phyloP scores from a whole-genome alignment of 1,140 invertebrate species.

The Cyclargus thomasi region DNA sequence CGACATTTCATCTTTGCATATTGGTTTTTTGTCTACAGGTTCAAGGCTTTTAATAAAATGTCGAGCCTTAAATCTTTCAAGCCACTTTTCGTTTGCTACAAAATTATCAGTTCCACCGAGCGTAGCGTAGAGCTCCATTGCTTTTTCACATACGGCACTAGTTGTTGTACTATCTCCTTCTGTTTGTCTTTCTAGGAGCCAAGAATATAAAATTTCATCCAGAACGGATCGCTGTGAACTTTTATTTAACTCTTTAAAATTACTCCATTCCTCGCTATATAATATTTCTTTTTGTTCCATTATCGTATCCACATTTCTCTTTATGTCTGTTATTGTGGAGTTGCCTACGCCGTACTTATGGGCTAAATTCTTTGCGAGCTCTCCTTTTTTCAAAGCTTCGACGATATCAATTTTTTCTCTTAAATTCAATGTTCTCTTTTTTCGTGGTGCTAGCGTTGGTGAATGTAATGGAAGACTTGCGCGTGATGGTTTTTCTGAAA shows the following conservation, averaged over 20 bases:
- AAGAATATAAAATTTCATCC: neutral
- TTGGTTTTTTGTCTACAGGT: neutral
- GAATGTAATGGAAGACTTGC: too few species aligned
- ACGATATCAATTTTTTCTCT: conserved; percentile 1
- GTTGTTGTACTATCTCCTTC: neutral
- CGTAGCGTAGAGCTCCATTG: neutral
- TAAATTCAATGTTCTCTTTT: neutral
- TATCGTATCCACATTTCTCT: neutral
- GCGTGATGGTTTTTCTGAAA: too few species aligned
- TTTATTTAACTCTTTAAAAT: neutral
- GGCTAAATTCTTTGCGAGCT: neutral
- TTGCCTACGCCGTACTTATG: neutral
- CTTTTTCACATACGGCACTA: neutral
- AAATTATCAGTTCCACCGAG: neutral
- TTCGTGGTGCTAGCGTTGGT: too few species aligned
- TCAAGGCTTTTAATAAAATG: neutral
- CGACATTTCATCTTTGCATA: neutral
- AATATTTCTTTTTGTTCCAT: neutral
- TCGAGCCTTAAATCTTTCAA: neutral
- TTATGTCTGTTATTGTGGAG: neutral
- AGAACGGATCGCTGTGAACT: neutral
- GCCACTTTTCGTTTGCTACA: neutral
- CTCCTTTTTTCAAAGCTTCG: neutral
- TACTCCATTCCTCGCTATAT: neutral
- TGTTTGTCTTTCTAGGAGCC: neutral